A percentile compares a stretch with the other conserved stretches of the same genome.
Evolutionary conservation across 2,888 invertebrate species (phyloP).

Genomic region (Oxyscelio sp.): DNA sequence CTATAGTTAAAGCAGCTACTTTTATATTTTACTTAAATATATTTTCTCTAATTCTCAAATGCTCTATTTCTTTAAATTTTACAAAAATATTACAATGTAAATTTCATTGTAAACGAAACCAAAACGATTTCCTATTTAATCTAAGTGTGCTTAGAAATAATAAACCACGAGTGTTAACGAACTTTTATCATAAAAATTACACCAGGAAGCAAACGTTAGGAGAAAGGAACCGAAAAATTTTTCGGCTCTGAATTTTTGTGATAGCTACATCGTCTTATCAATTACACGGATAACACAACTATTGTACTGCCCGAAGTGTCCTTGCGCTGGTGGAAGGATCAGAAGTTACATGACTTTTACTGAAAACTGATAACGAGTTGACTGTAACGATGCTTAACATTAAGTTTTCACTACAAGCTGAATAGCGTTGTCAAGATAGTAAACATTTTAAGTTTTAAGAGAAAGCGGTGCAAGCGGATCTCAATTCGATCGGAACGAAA

Average conservation of each 20-base stretch:
- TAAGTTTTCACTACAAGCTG: slow-evolving; percentile 45
- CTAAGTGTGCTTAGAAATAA: too few species aligned
- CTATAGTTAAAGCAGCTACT: too few species aligned
- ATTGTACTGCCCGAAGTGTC: slow-evolving; percentile 2
- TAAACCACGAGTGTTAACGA: too few species aligned
- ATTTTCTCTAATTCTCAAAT: too few species aligned
- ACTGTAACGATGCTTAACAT: slow-evolving; percentile 53
- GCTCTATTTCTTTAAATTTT: too few species aligned
- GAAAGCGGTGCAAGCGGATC: slow-evolving; percentile 70
- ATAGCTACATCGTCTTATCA: slow-evolving; percentile 43
- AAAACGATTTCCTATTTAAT: too few species aligned
- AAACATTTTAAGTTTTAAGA: slow-evolving; percentile 70
- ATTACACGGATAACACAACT: slow-evolving; percentile 16
- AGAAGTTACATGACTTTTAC: slow-evolving; percentile 68
- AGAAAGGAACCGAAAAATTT: not conserved
- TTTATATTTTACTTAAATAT: too few species aligned
- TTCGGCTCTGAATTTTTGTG: not conserved
- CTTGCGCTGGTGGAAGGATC: slow-evolving; percentile 22
- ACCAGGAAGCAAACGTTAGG: not conserved
- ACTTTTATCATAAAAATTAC: too few species aligned
- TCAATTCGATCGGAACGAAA: slow-evolving; percentile 73
- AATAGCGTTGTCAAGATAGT: slow-evolving; percentile 58
- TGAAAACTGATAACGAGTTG: slow-evolving; percentile 65
- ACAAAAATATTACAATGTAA: too few species aligned
- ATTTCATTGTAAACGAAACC: too few species aligned